Percentiles rank a stretch among this genome's conserved stretches.
These are phyloP conservation scores for Potorous gilbertii DNA, from an alignment of 2,797 vertebrate genomes.

Conservation along the genomic window DNA sequence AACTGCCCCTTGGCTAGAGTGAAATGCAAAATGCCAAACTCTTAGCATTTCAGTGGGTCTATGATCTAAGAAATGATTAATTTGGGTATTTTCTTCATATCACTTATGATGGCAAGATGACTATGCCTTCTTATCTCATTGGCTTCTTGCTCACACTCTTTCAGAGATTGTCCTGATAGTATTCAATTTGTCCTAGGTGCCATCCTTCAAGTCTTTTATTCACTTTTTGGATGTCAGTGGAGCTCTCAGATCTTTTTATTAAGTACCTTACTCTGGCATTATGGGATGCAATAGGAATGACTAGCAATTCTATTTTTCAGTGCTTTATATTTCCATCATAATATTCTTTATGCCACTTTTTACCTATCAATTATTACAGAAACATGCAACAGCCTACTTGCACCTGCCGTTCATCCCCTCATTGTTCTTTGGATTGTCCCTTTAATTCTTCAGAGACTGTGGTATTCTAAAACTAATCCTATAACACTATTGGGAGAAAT, in stretches of 20 bases:
- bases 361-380: not conserved
- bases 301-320: not conserved
- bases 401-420: not conserved
- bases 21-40: not conserved
- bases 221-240: not conserved
- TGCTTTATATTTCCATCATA: not conserved
- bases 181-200: not conserved
- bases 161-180: not conserved
- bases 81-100: not conserved
- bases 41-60: not conserved
- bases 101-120: not conserved
- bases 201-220: not conserved
- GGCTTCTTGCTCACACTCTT: not conserved
- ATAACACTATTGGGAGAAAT: not conserved
- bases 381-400: not conserved
- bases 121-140: not conserved
- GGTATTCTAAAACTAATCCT: not conserved
- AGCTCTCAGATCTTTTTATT: not conserved
- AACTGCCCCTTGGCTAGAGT: not conserved
- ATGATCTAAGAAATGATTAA: not conserved
- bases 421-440: not conserved
- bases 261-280: not conserved
- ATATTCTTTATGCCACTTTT: not conserved
- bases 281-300: not conserved
- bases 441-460: not conserved